Percentiles rank a stretch among this genome's conserved stretches.
Conservation (phyloP, 2,797 vertebrate species). For the Craterocephalus amniculus region DNA sequence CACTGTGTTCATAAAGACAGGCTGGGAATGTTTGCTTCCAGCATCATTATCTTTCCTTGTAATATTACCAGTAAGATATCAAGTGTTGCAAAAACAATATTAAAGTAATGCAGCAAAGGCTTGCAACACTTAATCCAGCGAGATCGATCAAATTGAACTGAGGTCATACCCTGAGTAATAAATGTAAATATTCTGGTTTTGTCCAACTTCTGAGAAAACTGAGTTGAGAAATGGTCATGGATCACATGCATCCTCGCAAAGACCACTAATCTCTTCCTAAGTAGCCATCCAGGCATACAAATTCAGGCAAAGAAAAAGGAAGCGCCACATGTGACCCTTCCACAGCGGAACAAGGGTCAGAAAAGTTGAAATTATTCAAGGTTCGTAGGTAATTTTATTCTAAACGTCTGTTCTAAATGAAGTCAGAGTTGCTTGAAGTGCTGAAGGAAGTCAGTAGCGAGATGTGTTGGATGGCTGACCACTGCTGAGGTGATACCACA, state of each 20-base stretch:
- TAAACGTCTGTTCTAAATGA: conserved; percentile 5
- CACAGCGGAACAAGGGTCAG: conserved; percentile 17
- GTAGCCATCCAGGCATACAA: conserved; percentile 27
- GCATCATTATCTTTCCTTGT: conserved; percentile 10
- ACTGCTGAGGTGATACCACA: not conserved
- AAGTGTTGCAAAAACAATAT: not conserved
- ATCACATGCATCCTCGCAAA: conserved; percentile 16
- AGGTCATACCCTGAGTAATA: not conserved
- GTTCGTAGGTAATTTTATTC: not conserved
- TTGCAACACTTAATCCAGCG: not conserved
- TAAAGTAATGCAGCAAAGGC: not conserved
- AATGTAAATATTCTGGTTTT: not conserved
- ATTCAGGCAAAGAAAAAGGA: conserved; percentile 53
- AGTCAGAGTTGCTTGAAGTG: conserved; percentile 11
- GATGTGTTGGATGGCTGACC: not conserved
- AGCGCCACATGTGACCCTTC: conserved; percentile 69
- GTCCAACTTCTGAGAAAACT: not conserved
- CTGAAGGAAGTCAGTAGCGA: not conserved
- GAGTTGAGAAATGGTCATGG: conserved; percentile 2
- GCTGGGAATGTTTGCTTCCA: conserved; percentile 35
- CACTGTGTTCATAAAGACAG: conserved; percentile 24
- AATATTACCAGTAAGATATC: conserved; percentile 1
- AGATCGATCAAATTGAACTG: not conserved
- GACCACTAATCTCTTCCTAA: conserved; percentile 3
- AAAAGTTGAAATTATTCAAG: conserved; percentile 5